phyloP scores from a whole-genome alignment of 2,113 vertebrate genomes.

The Poeciliopsis occidentalis region DNA sequence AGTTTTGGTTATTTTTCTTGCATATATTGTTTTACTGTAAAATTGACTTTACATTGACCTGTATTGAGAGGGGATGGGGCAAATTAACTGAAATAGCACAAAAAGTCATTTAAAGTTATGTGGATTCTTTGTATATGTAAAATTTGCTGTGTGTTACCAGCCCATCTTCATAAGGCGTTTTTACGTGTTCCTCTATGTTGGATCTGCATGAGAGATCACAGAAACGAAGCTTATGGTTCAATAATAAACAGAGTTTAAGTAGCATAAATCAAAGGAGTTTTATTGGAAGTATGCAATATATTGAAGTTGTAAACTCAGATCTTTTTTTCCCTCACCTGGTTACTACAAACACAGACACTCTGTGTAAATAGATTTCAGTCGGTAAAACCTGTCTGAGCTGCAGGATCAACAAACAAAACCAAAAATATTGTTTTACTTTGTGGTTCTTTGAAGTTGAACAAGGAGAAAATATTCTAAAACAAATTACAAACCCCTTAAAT shows the following conservation, averaged over 20 bases:
- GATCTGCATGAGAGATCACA: constrained; percentile 43
- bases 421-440: not conserved
- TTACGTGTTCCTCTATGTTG: not conserved
- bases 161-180: not conserved
- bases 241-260: constrained; percentile 13
- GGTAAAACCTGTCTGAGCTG: constrained; percentile 61
- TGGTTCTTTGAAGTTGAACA: not conserved
- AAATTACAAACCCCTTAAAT: no score
- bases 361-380: constrained; percentile 19
- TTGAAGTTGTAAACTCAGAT: not conserved
- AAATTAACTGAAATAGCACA: not conserved
- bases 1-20: not conserved
- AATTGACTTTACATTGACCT: not conserved
- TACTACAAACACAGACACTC: constrained; percentile 54
- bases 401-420: constrained; percentile 34
- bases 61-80: no score
- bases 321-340: constrained; percentile 54
- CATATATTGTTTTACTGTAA: not conserved
- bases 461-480: not conserved
- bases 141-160: constrained; percentile 33
- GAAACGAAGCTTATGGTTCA: not conserved
- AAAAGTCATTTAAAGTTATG: not conserved
- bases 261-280: not conserved
- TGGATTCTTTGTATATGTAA: not conserved
- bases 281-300: not conserved